These are phyloP conservation scores for Nephrocerus scutellatus DNA, from an alignment of 2,888 invertebrate genomes.

Conservation along the genomic window DNA sequence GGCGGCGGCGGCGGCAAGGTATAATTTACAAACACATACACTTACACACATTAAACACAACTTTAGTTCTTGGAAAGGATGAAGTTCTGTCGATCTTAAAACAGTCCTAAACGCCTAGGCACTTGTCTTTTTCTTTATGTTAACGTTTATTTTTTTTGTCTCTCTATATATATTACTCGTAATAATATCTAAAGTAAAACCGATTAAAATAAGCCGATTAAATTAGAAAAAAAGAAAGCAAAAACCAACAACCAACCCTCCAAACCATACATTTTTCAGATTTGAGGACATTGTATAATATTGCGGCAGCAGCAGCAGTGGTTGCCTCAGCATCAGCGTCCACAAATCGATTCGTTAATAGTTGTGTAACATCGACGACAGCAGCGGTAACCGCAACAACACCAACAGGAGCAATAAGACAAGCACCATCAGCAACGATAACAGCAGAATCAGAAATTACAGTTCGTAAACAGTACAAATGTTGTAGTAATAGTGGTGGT, in stretches of 20 bases:
- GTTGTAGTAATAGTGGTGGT: slow-evolving; percentile 35
- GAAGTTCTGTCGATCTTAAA: no score
- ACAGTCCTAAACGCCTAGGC: no score
- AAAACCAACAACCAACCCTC: slow-evolving; percentile 35
- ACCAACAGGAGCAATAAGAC: slow-evolving; percentile 9
- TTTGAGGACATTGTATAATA: slow-evolving; percentile 47
- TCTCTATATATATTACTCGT: no score
- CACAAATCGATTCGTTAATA: slow-evolving; percentile 15
- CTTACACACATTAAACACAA: no score
- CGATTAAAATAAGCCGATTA: no score
- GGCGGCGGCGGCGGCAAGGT: no score
- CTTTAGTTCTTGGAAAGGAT: no score
- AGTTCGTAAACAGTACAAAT: slow-evolving; percentile 45
- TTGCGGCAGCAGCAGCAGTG: slow-evolving; percentile 44
- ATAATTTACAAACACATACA: no score
- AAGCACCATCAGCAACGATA: slow-evolving; percentile 14
- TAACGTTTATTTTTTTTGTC: no score
- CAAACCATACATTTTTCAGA: slow-evolving; percentile 45
- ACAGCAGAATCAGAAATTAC: slow-evolving; percentile 42
- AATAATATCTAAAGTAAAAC: no score
- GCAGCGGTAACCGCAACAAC: slow-evolving; percentile 2
- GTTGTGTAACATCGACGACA: slow-evolving; percentile 1
- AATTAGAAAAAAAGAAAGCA: no score
- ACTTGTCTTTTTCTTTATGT: no score
- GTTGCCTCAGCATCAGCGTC: slow-evolving; percentile 26